A percentile compares a stretch with the other conserved stretches of the same genome.
Conservation (phyloP, 2,888 invertebrate species). For the Elaeidobius kamerunicus region DNA sequence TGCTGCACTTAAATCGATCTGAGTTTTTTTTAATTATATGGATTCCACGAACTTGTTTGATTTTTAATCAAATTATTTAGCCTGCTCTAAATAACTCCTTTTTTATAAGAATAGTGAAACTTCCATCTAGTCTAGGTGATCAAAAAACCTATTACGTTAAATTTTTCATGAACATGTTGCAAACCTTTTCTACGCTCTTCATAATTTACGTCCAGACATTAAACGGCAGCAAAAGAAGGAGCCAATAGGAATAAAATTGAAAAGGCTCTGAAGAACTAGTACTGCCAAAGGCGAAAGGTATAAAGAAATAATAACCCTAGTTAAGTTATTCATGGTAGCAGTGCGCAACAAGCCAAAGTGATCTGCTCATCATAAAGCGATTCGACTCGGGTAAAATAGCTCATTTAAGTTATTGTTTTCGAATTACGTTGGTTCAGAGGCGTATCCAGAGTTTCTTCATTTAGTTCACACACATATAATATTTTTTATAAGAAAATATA, state of each 20-base stretch:
- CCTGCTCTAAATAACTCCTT: too few species aligned
- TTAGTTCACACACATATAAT: background rate
- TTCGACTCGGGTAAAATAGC: slow-evolving; percentile 37
- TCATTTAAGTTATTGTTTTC: slow-evolving; percentile 38
- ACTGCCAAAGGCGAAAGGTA: slow-evolving; percentile 24
- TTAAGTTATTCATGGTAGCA: slow-evolving; percentile 38
- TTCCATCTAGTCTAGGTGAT: too few species aligned
- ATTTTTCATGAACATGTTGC: too few species aligned
- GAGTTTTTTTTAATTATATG: too few species aligned
- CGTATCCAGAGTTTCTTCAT: slow-evolving; percentile 1
- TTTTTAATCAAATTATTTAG: too few species aligned
- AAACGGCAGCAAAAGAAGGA: slow-evolving; percentile 20
- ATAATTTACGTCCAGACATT: too few species aligned
- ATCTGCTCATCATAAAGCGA: slow-evolving; percentile 37
- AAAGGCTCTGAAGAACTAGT: slow-evolving; percentile 19
- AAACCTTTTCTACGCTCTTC: too few species aligned
- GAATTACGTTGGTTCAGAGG: slow-evolving; percentile 24
- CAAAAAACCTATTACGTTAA: too few species aligned
- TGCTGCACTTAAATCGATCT: slow-evolving; percentile 9
- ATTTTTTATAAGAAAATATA: too few species aligned
- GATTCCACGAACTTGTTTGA: too few species aligned
- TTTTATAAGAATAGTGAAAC: too few species aligned
- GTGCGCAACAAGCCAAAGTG: slow-evolving; percentile 31
- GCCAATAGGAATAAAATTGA: slow-evolving; percentile 25
- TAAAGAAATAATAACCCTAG: slow-evolving; percentile 34